These are phyloP conservation scores for Ditylenchus dipsaci DNA, from an alignment of 1,140 invertebrate species.

Conservation along the genomic window DNA sequence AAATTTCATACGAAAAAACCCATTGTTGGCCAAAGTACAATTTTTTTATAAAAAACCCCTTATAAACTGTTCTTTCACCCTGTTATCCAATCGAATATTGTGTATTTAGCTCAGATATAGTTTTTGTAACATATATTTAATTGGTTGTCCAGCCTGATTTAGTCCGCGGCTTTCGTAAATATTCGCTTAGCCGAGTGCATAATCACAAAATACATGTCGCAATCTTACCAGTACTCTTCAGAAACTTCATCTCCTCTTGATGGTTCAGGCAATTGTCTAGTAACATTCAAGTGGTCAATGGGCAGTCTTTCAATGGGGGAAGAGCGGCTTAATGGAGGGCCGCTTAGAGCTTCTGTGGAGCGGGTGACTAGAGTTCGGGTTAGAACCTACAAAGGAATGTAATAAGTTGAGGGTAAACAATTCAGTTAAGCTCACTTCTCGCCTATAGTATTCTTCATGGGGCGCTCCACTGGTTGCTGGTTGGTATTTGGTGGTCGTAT, in stretches of 20 bases:
- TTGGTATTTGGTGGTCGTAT: conserved; percentile 24
- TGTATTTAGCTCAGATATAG: no score
- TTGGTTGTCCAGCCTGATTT: no score
- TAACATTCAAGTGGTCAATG: conserved; percentile 29
- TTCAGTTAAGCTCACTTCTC: conserved; percentile 40
- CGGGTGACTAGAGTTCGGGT: conserved; percentile 56
- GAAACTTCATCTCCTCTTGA: conserved; percentile 46
- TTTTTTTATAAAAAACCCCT: no score
- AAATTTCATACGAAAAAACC: no score
- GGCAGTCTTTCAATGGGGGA: conserved; percentile 34
- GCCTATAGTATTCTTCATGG: conserved; percentile 51
- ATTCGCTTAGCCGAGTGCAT: no score
- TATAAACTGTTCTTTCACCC: no score
- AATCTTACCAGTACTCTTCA: conserved; percentile 41
- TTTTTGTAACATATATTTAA: no score
- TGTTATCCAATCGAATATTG: no score
- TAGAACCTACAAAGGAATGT: conserved; percentile 32
- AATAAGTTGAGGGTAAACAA: not conserved
- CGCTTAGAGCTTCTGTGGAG: conserved; percentile 52
- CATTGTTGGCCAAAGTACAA: no score
- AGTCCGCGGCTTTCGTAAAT: no score
- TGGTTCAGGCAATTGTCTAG: conserved; percentile 16
- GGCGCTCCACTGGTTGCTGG: not conserved
- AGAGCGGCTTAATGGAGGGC: conserved; percentile 38
- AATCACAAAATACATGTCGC: not conserved